Percentiles rank a stretch among this genome's conserved stretches.
These are phyloP conservation scores for Lucinisca nassula DNA, from an alignment of 2,888 invertebrate species.

Conservation along the genomic window DNA sequence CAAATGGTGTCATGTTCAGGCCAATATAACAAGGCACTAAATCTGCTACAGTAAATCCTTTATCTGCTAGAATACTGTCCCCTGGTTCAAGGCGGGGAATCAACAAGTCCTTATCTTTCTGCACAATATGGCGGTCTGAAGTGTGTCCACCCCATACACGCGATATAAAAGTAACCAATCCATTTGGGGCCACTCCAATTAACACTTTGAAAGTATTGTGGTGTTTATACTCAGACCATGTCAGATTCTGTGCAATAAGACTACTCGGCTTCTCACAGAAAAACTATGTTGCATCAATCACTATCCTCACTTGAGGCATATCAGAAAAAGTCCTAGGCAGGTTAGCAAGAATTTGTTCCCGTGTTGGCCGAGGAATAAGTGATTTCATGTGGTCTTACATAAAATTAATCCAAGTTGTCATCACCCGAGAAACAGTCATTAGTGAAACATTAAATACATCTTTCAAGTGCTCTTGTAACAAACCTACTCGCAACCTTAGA, in stretches of 20 bases:
- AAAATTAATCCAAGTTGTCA: conserved; percentile 60
- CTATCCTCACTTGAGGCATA: conserved; percentile 4
- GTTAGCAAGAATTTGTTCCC: conserved; percentile 35
- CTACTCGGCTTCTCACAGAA: conserved; percentile 46
- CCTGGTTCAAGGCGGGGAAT: conserved; percentile 28
- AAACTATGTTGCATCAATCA: conserved; percentile 38
- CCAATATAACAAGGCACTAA: conserved; percentile 37
- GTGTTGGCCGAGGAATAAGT: conserved; percentile 54
- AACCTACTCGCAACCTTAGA: conserved; percentile 30
- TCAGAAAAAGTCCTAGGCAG: conserved; percentile 21
- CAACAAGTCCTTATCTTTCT: conserved; percentile 34
- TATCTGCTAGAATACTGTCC: conserved; percentile 46
- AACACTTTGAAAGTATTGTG: conserved; percentile 42
- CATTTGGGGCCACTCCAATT: conserved; percentile 47
- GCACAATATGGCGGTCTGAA: conserved; percentile 50
- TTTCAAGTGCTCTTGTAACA: conserved; percentile 42
- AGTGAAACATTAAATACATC: conserved; percentile 50
- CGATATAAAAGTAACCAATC: conserved; percentile 55
- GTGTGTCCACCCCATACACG: conserved; percentile 55
- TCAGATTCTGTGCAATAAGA: conserved; percentile 29
- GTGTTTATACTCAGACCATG: conserved; percentile 56
- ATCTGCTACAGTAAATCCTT: conserved; percentile 61
- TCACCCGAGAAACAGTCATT: conserved; percentile 42
- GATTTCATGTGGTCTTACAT: conserved; percentile 38
- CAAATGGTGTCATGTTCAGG: conserved; percentile 46